Base-by-base conservation (phyloP, 2,888 invertebrate species). In the Rhogogaster chlorosoma region DNA sequence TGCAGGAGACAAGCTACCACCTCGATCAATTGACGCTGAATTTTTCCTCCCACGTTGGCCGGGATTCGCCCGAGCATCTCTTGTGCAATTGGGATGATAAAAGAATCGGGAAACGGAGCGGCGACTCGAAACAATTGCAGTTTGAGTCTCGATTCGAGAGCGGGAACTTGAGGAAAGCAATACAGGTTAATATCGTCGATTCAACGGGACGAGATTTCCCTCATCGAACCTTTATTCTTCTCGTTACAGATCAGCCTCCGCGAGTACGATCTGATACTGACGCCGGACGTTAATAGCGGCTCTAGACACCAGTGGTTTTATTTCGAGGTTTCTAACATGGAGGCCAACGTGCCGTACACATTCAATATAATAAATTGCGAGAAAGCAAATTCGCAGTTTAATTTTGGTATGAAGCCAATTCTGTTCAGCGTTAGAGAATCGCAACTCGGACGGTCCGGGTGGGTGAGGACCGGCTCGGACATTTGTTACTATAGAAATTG, bases 351-450 rank as follows among this genome's bases (percentile, higher is more conserved):
- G 3, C 94, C 96, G 0, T 98, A 98, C 92, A 95, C 96, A 67
- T 98, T 98, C 94, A 98, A 98, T 92, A 97, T 98, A 84, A 95
- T 98, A 89, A 98, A 98, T 94, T 97, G 97, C 93, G 97, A 98
- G 91, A 98, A 98, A 93, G 95, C 96, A 61, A 97, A 97, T 92
- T 97, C 97, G 89, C 97, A 98, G 93, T 98, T 97, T 93, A 97
- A 97, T 92, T 97, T 96, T 91, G 98, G 98, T 71, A 98, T 98
- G 98, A 97, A 97, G 91, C 98, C 98, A 18, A 96, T 98, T 80
- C 93, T 98, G 93, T 98, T 96, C 93, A 98, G 98, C n/a, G 97
- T 97, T 29, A 95, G 94, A 80, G 97, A 97, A 90, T 96, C 97
- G 4, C 93, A 95, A 71, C 86, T 93, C 42, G 95, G 95, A 36